Conservation (phyloP, 2,113 vertebrate genomes). For the Pitta sordida region DNA sequence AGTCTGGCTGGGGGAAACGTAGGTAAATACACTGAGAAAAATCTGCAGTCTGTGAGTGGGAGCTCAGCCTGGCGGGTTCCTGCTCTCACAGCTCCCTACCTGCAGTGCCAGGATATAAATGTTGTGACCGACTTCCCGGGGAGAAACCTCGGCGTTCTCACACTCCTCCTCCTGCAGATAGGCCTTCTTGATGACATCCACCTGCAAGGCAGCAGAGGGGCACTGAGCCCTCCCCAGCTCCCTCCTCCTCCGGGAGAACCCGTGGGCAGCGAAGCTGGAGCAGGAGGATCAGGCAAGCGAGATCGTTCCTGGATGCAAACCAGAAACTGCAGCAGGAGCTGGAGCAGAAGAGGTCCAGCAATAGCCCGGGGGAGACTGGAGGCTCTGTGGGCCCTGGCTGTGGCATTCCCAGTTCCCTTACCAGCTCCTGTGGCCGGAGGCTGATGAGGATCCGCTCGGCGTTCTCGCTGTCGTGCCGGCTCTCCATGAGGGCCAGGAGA, state of each 20-base stretch:
- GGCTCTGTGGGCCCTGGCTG: neutral
- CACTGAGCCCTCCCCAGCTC: neutral
- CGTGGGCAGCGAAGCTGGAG: no score
- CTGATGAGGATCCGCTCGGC: constrained; percentile 95
- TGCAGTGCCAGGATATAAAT: constrained; percentile 96
- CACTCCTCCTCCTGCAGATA: constrained; percentile 90
- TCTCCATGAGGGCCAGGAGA: constrained; percentile 95
- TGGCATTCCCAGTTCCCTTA: constrained; percentile 52
- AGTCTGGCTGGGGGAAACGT: neutral
- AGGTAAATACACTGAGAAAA: neutral
- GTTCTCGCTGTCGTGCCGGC: constrained; percentile 93
- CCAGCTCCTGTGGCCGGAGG: constrained; percentile 91
- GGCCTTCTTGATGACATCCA: constrained; percentile 95
- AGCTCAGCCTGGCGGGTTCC: neutral
- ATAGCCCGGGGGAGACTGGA: fast-evolving
- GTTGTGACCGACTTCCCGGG: constrained; percentile 94
- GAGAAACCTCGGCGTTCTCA: constrained; percentile 86
- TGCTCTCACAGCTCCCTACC: constrained; percentile 67
- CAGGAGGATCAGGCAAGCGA: neutral
- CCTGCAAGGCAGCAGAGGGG: constrained; percentile 65
- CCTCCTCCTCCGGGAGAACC: neutral
- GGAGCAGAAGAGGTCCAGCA: neutral
- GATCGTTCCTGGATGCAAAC: neutral
- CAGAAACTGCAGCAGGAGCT: neutral
- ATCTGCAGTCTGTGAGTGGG: neutral